phyloP scores from a whole-genome alignment of 1,140 invertebrate species.

The Hestina assimilis region DNA sequence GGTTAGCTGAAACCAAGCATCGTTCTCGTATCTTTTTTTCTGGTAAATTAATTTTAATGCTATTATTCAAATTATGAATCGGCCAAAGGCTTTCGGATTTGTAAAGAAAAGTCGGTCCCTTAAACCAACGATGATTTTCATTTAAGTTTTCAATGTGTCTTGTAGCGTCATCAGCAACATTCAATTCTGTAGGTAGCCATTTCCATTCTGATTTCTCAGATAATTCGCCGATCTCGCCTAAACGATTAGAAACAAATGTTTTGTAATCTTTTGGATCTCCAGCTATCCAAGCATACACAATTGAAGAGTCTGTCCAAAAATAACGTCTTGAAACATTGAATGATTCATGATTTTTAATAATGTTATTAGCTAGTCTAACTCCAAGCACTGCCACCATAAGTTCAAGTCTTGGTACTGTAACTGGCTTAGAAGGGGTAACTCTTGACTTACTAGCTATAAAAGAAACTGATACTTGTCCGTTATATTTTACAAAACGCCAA shows the following conservation, averaged over 20 bases:
- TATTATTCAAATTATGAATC: not conserved
- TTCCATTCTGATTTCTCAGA: slow-evolving; percentile 2
- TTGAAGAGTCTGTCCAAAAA: slow-evolving; percentile 23
- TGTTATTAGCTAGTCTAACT: slow-evolving; percentile 30
- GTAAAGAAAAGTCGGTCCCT: not conserved
- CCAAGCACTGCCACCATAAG: slow-evolving; percentile 51
- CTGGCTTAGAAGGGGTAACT: slow-evolving; percentile 42
- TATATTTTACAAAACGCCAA: slow-evolving; percentile 18
- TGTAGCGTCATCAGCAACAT: slow-evolving; percentile 14
- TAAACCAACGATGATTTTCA: not conserved
- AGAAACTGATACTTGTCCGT: slow-evolving; percentile 14
- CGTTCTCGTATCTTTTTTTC: not conserved
- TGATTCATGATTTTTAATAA: slow-evolving; percentile 34
- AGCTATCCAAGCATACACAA: slow-evolving; percentile 18
- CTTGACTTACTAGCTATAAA: slow-evolving; percentile 32
- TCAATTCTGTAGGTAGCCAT: slow-evolving; percentile 14
- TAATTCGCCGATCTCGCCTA: slow-evolving; percentile 21
- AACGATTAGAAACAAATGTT: slow-evolving; percentile 11
- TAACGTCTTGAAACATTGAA: not conserved
- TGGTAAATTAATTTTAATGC: not conserved
- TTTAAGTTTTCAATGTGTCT: not conserved
- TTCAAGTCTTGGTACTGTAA: slow-evolving; percentile 53
- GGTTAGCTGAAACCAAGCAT: not conserved
- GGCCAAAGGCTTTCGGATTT: not conserved
- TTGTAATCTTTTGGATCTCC: slow-evolving; percentile 10